Evolutionary conservation across 2,797 vertebrate genomes (phyloP).

Genomic region (Acestrorhynchus altus): DNA sequence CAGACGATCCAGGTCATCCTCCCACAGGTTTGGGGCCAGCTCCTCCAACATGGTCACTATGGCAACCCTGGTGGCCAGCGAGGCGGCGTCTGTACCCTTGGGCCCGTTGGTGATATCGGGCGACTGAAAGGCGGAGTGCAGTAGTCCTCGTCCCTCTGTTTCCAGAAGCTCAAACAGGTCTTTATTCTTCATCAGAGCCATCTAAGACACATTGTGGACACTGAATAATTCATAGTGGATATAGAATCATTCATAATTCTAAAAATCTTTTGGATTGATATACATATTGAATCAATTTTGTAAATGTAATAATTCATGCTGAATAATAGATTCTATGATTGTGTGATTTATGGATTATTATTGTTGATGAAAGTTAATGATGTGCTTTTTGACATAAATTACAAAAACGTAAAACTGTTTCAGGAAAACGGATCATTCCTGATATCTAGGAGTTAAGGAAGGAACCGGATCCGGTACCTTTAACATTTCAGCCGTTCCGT

Average conservation of each 20-base stretch:
- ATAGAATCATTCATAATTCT: neutral
- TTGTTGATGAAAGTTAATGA: no score
- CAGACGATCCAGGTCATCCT: constrained; percentile 83
- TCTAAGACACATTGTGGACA: constrained; percentile 66
- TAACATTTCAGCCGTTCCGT: constrained; percentile 81
- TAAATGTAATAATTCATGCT: neutral
- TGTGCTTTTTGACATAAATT: no score
- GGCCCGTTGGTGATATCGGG: constrained; percentile 48
- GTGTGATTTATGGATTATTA: no score
- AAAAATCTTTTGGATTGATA: no score
- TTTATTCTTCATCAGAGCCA: constrained; percentile 87
- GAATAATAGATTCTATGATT: neutral
- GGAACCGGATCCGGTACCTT: constrained; percentile 69
- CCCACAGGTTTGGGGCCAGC: constrained; percentile 86
- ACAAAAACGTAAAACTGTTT: no score
- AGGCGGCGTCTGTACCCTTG: constrained; percentile 61
- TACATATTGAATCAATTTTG: no score
- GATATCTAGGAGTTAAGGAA: neutral
- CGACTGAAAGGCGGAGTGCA: constrained; percentile 83
- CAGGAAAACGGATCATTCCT: neutral
- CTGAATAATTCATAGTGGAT: no score
- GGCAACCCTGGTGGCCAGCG: constrained; percentile 77
- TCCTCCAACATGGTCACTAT: constrained; percentile 86
- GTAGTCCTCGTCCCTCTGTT: constrained; percentile 72
- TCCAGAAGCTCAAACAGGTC: constrained; percentile 83